Percentiles rank a stretch among this genome's conserved stretches.
Conservation (phyloP, 2,888 invertebrate genomes). For the Junonia oenone region DNA sequence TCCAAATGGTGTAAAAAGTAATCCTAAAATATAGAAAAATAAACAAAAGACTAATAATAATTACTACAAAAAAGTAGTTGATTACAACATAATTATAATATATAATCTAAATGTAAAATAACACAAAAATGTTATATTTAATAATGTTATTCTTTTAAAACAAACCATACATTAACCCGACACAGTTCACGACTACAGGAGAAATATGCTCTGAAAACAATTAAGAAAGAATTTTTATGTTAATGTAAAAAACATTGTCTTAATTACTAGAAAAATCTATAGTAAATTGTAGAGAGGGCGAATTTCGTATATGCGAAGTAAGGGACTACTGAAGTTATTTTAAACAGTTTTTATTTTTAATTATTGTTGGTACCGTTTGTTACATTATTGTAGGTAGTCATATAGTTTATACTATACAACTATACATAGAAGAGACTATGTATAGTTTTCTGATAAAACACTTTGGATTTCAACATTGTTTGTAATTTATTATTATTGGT, state of each 20-base stretch:
- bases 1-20: not conserved
- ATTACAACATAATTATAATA: not conserved
- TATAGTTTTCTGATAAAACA: too few relatives aligned
- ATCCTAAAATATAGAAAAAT: not conserved
- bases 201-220: constrained; percentile 24
- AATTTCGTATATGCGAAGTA: too few relatives aligned
- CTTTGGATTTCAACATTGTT: too few relatives aligned
- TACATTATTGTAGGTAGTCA: too few relatives aligned
- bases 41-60: not conserved
- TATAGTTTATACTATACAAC: too few relatives aligned
- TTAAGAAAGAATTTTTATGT: constrained; percentile 28
- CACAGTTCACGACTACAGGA: constrained; percentile 18
- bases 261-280: not conserved
- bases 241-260: not conserved
- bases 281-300: too few relatives aligned
- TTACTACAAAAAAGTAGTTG: not conserved
- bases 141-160: constrained; percentile 6
- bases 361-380: too few relatives aligned
- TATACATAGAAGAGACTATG: too few relatives aligned
- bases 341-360: too few relatives aligned
- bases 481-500: too few relatives aligned
- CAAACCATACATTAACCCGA: constrained; percentile 13
- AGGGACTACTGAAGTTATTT: too few relatives aligned
- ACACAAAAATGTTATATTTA: constrained; percentile 4
- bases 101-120: too few relatives aligned